phyloP scores from a whole-genome alignment of 2,888 invertebrate species.

The Adelognathus sp. region DNA sequence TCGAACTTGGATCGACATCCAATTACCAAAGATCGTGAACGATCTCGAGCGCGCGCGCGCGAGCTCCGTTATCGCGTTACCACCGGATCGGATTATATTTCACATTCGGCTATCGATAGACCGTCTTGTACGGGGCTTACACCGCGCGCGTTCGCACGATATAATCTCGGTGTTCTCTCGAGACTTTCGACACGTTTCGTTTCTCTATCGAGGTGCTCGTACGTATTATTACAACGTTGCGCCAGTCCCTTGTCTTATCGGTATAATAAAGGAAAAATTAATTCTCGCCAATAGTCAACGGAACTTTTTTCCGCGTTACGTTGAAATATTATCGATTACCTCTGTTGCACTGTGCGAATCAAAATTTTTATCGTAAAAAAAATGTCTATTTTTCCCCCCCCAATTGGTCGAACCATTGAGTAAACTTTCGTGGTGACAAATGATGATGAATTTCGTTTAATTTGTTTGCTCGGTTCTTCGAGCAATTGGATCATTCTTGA shows the following conservation, averaged over 20 bases:
- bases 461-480: too few relatives aligned
- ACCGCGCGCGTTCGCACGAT: conserved; percentile 41
- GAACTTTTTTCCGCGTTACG: neutral
- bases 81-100: conserved; percentile 49
- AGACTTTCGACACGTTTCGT: conserved; percentile 17
- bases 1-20: conserved; percentile 66
- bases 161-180: conserved; percentile 35
- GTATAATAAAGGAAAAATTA: conserved; percentile 21
- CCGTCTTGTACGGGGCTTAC: conserved; percentile 7
- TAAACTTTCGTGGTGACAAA: neutral
- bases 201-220: neutral
- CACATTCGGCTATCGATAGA: conserved; percentile 28
- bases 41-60: conserved; percentile 38
- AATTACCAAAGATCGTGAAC: conserved; percentile 69
- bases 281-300: conserved; percentile 16
- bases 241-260: conserved; percentile 39
- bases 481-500: too few relatives aligned
- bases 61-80: conserved; percentile 50
- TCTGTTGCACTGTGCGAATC: neutral
- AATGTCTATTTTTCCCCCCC: neutral
- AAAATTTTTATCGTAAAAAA: neutral
- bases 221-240: conserved; percentile 4
- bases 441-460: neutral
- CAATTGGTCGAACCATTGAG: too few relatives aligned
- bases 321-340: neutral